Evolutionary conservation across 2,888 invertebrate genomes (phyloP).

Genomic region (Melinaea menophilus): DNA sequence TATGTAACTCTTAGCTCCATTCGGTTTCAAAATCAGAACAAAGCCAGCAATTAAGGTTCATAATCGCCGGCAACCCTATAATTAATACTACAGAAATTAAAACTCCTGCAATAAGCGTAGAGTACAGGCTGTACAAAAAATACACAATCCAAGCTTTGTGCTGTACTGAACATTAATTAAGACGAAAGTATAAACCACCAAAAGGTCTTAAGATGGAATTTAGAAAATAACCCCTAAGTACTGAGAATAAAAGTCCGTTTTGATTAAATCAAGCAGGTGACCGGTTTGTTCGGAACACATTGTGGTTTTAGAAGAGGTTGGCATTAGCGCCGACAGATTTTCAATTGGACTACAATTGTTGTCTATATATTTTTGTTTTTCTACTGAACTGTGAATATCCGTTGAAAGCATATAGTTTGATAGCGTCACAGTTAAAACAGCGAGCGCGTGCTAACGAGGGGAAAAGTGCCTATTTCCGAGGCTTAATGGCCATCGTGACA

Average conservation of each 20-base stretch:
- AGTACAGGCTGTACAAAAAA: slow-evolving; percentile 55
- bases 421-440: slow-evolving; percentile 47
- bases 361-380: slow-evolving; percentile 13
- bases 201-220: slow-evolving; percentile 42
- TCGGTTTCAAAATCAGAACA: slow-evolving; percentile 51
- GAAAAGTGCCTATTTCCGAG: slow-evolving; percentile 77
- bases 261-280: slow-evolving; percentile 30
- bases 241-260: slow-evolving; percentile 37
- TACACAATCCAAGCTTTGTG: slow-evolving; percentile 65
- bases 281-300: slow-evolving; percentile 50
- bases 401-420: slow-evolving; percentile 36
- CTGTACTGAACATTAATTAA: slow-evolving; percentile 71
- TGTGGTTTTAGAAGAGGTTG: slow-evolving; percentile 50
- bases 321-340: slow-evolving; percentile 44
- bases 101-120: slow-evolving; percentile 58
- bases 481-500: slow-evolving; percentile 71
- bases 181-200: slow-evolving; percentile 51
- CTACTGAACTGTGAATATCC: slow-evolving; percentile 8
- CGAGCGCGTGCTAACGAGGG: slow-evolving; percentile 72
- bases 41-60: slow-evolving; percentile 65
- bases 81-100: slow-evolving; percentile 70
- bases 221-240: slow-evolving; percentile 40
- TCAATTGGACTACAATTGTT: slow-evolving; percentile 32
- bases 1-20: slow-evolving; percentile 49
- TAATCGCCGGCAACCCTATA: slow-evolving; percentile 64